These are phyloP conservation scores for Polymixis lichenea DNA, from an alignment of 2,888 invertebrate species.

Conservation along the genomic window DNA sequence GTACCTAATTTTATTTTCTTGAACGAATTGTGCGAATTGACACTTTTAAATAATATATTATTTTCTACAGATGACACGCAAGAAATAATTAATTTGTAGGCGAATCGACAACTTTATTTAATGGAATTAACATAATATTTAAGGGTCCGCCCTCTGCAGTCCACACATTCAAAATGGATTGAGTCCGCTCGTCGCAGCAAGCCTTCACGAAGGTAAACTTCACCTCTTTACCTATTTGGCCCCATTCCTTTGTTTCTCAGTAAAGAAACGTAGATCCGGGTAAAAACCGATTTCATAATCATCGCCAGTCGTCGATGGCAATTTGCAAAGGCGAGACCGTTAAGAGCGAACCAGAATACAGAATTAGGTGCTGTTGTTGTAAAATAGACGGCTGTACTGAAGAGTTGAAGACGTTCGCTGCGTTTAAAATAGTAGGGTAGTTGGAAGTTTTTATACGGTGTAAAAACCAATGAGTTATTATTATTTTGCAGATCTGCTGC, in stretches of 20 bases:
- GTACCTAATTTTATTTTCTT: too few species aligned
- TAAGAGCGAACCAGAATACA: constrained; percentile 55
- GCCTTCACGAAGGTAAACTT: neutral
- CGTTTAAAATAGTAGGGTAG: constrained; percentile 26
- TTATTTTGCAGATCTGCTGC: neutral
- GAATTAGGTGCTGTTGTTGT: constrained; percentile 47
- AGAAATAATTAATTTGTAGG: too few species aligned
- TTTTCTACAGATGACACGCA: neutral
- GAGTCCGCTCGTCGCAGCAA: neutral
- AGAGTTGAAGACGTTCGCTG: constrained; percentile 23
- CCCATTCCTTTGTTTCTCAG: constrained; percentile 30
- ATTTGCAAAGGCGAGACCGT: constrained; percentile 46
- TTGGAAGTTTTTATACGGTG: neutral
- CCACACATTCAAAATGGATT: neutral
- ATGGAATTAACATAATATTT: neutral
- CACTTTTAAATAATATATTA: neutral
- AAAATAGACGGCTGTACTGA: constrained; percentile 10
- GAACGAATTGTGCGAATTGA: too few species aligned
- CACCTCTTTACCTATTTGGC: constrained; percentile 39
- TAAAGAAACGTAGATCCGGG: constrained; percentile 58
- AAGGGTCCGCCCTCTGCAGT: neutral
- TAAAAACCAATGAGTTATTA: neutral
- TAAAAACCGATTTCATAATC: constrained; percentile 67
- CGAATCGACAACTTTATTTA: too few species aligned
- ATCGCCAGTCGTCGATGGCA: constrained; percentile 47